Base-by-base conservation (phyloP, 2,888 invertebrate species). In the Camponotus fellah region DNA sequence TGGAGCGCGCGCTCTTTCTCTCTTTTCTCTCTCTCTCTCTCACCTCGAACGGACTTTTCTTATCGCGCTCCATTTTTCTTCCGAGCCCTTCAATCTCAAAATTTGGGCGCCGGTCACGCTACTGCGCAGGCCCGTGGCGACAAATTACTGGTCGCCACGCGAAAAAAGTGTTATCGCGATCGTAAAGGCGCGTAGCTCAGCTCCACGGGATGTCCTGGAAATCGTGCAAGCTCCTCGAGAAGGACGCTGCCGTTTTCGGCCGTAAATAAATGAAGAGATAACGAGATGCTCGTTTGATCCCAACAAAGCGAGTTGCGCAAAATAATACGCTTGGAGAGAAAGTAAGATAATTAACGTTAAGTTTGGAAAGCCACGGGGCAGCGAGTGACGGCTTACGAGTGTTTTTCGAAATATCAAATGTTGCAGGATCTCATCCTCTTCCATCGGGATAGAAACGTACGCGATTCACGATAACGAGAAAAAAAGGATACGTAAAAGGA, bases 91-190 rank as follows among this genome's bases (percentile, higher is more conserved):
- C 84, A 82, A 84, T 84, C 69, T 84, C 53, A 68, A 84, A 82
- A 58, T 84, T 84, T 68, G 68, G 60, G 26, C 60, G 10, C 26
- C 21, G 58, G 69, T 75, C 75, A 74, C 21, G 74, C 56, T 40
- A 66, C 66, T 53, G 65, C 56, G 56, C 64, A 34, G 21, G 40
- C 46, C 40, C 40, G 49, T 65, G n/a, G 32, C 82, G 71, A 84
- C 84, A 84, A 84, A 84, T 84, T 72, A 71, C 82, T 71, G 53
- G 62, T 37, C 37, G 68, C 76, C 84, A 84, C 84, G 84, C 76
- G 49, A 49, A 84, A 82, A 84, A 84, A 82, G 75, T 76, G 49
- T 82, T 76, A 84, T 84, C 84, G 76, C 53, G 40, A 68, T 21
- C 58, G 14, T 53, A 66, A 62, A 72, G 65, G 40, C 77, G 37